phyloP scores from a whole-genome alignment of 2,888 invertebrate species.

The Leucoptera coffeella region DNA sequence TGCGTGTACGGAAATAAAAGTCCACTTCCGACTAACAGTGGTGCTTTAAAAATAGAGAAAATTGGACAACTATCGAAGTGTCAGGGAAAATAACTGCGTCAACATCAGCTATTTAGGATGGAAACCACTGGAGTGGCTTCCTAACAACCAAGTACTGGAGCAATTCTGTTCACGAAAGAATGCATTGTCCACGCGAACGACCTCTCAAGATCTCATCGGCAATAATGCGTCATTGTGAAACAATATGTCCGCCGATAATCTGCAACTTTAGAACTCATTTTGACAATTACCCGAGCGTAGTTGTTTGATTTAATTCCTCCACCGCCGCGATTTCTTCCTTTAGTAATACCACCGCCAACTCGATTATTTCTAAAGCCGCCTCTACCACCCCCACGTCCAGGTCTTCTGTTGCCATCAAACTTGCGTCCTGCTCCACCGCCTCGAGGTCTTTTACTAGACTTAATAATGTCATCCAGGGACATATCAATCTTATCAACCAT shows the following conservation, averaged over 20 bases:
- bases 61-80: no score
- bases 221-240: constrained; percentile 33
- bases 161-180: no score
- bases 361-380: constrained; percentile 32
- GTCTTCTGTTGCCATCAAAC: constrained; percentile 28
- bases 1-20: no score
- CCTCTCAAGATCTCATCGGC: no score
- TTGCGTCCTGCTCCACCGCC: constrained; percentile 51
- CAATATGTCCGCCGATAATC: constrained; percentile 42
- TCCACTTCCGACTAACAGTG: no score
- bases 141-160: no score
- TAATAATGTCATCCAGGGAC: constrained; percentile 96
- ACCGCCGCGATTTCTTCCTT: constrained; percentile 68
- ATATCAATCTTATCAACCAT: constrained; percentile 96
- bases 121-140: no score
- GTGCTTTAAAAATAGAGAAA: no score
- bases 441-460: constrained; percentile 68
- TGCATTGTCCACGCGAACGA: no score
- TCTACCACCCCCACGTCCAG: constrained; percentile 33
- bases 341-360: constrained; percentile 51
- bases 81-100: no score
- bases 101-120: no score
- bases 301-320: constrained; percentile 57
- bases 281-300: constrained; percentile 63
- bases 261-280: constrained; percentile 31